These are phyloP conservation scores for Chloebia gouldiae DNA, from an alignment of 2,113 vertebrate genomes.

Conservation along the genomic window DNA sequence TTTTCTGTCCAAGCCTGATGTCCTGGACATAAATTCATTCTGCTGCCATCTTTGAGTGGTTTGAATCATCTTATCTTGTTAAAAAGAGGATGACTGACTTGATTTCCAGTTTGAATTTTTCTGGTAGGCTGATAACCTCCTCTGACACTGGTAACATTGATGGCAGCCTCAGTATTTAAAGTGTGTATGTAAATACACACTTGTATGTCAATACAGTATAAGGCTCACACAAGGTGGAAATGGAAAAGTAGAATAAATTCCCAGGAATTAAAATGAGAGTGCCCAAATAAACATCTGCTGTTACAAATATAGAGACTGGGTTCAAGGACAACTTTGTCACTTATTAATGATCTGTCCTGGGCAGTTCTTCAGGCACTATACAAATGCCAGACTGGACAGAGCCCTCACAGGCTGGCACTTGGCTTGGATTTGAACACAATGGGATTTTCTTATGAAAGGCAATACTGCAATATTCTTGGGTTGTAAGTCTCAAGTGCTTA, in stretches of 20 bases:
- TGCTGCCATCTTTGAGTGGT: not conserved
- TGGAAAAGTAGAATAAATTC: not conserved
- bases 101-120: not conserved
- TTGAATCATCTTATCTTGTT: not conserved
- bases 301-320: not conserved
- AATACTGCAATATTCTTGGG: not conserved
- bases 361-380: not conserved
- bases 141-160: not conserved
- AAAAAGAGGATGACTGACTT: not conserved
- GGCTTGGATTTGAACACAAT: not conserved
- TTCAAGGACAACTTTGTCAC: slow-evolving; percentile 34
- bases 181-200: not conserved
- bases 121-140: not conserved
- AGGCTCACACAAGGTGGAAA: not conserved
- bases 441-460: not conserved
- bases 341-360: not conserved
- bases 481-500: not conserved
- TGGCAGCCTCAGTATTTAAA: not conserved
- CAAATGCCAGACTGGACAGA: not conserved
- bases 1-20: not conserved
- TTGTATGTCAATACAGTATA: not conserved
- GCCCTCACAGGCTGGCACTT: not conserved
- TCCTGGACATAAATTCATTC: not conserved
- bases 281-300: not conserved
- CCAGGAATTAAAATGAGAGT: not conserved